Evolutionary conservation across 2,888 invertebrate species (phyloP), one percentile per base, ranked within the genome.

Genomic region (Antitype chi): DNA sequence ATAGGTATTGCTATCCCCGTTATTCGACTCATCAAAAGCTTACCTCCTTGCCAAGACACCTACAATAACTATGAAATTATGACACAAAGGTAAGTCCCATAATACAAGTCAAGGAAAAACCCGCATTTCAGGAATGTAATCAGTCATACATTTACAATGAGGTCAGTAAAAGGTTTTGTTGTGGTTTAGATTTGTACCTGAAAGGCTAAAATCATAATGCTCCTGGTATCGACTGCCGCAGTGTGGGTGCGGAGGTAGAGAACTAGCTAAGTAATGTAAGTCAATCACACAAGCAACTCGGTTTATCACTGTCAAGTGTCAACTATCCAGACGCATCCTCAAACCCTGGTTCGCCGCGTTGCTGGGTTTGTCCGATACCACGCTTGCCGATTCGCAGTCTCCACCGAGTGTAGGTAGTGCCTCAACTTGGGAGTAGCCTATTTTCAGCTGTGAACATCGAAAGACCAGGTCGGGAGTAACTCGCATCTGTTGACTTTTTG

Each of bases 51-150:
- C 11, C 55, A 49, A 23, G 49, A 32, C 11, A 47, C 81, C 78
- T 55, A 49, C n/a, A 55, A 32, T 64, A 38, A 38, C 60, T 8
- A 53, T 55, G 17, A 74, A 78, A 73, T 73, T 64, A 38, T 28
- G 43, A 25, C 49, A 59, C 49, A 25, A 28, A 63, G 79, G 70
- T 38, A 59, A 81, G 25, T 62, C 62, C 68, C 76, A 55, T 43
- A 43, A 13, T 23, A 32, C 23, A 52, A 43, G 23, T 79, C 23
- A 74, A 74, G 81, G 81, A 74, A 81, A 78, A 57, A 32, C 49
- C 28, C 25, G 28, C 0, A 32, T 80, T 78, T 80, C 74, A 80
- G 74, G 80, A 80, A 80, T 73, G 6, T 8, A 47, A 78, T 25
- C 49, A 80, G 28, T 78, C 80, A 78, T 74, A 28, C 62, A 11